A percentile compares a stretch with the other conserved stretches of the same genome.
Evolutionary conservation across 2,888 invertebrate species (phyloP).

Genomic region (Apamea sordens): DNA sequence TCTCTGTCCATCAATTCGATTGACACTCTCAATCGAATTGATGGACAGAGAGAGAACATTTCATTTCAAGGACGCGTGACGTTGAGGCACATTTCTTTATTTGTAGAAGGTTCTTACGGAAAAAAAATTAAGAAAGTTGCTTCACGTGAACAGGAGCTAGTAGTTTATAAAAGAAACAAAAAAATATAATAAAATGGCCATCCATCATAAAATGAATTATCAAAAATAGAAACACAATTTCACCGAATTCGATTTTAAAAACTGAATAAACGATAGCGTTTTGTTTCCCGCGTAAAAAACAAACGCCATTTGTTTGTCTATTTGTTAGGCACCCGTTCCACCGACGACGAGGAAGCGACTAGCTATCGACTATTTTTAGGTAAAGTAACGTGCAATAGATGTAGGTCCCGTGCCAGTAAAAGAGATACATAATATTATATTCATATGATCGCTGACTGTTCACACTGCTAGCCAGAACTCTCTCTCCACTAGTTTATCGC

Average conservation of each 20-base stretch:
- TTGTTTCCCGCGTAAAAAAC: conserved; percentile 4
- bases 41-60: too few species aligned
- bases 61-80: background rate
- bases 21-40: too few species aligned
- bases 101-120: too few species aligned
- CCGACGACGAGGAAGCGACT: background rate
- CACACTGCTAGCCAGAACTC: background rate
- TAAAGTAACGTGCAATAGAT: background rate
- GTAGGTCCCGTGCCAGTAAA: background rate
- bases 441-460: background rate
- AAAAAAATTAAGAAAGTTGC: too few species aligned
- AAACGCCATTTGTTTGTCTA: background rate
- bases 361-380: background rate
- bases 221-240: conserved; percentile 50
- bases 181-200: background rate
- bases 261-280: background rate
- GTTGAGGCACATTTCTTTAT: background rate
- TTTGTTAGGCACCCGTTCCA: background rate
- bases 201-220: conserved; percentile 6
- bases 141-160: too few species aligned
- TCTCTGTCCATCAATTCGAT: background rate
- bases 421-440: background rate
- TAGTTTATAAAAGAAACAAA: background rate
- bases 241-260: conserved; percentile 27
- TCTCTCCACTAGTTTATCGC: background rate